Percentiles rank a stretch among this genome's conserved stretches.
Conservation (phyloP, 2,113 vertebrate species). For the Myanophis thanlyinensis region DNA sequence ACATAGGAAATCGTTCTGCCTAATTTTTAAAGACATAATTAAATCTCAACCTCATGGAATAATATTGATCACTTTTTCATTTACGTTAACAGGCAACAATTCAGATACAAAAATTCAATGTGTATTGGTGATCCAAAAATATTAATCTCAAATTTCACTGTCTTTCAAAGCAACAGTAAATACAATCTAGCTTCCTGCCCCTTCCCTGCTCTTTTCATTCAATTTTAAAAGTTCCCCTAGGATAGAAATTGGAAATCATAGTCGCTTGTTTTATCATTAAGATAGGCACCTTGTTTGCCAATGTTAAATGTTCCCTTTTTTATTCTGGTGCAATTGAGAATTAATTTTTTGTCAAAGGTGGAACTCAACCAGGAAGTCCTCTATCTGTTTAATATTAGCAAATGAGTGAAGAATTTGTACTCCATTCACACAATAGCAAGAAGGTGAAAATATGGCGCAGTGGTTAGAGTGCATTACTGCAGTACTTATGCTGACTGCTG, state of each 20-base stretch:
- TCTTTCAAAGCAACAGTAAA: not conserved
- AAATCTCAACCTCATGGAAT: not conserved
- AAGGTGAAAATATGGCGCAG: not conserved
- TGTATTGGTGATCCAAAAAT: not conserved
- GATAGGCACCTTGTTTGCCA: fast-evolving
- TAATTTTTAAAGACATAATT: not conserved
- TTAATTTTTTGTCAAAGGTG: not conserved
- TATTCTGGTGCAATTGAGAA: not conserved
- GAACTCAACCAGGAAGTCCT: no score
- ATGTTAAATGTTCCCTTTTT: not conserved
- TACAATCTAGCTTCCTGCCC: not conserved
- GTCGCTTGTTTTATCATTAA: not conserved
- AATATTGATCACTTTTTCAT: not conserved
- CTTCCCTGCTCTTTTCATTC: not conserved
- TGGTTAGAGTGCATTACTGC: no score
- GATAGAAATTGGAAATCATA: not conserved
- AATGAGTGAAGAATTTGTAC: not conserved
- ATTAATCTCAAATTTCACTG: not conserved
- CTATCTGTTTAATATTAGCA: not conserved
- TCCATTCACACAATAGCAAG: not conserved
- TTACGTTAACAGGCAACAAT: not conserved
- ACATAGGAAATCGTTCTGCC: not conserved
- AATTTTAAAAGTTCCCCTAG: not conserved
- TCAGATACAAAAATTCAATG: not conserved
- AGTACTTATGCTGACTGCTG: no score